Evolutionary conservation across 2,113 vertebrate species (phyloP).

Genomic region (Rissa tridactyla): DNA sequence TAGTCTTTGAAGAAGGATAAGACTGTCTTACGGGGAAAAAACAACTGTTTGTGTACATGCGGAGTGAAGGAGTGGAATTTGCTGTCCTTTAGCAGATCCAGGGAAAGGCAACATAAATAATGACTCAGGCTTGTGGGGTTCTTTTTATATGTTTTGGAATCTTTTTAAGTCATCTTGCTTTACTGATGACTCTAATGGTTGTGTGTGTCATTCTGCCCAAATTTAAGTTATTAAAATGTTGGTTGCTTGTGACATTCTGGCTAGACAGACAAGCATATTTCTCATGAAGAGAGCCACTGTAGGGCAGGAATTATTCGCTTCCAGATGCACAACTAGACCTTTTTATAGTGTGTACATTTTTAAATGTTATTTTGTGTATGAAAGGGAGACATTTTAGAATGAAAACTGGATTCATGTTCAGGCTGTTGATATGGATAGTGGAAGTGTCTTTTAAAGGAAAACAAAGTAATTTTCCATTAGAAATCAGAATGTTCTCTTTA

Average conservation of each 20-base stretch:
- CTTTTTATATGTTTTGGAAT: not conserved
- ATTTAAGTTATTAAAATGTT: not conserved
- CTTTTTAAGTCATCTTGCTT: not conserved
- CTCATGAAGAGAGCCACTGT: not conserved
- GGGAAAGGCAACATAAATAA: not conserved
- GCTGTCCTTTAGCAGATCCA: not conserved
- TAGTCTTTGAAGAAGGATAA: not conserved
- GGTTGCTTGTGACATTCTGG: not conserved
- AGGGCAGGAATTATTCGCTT: not conserved
- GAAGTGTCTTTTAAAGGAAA: not conserved
- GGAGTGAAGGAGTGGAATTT: not conserved
- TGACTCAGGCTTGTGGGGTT: not conserved
- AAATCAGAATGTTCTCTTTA: not conserved
- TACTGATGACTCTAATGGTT: not conserved
- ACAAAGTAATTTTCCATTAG: not conserved
- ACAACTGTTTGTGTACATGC: rapidly evolving
- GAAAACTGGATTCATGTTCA: not conserved
- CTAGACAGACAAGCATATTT: not conserved
- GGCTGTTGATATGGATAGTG: not conserved
- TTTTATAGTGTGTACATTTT: not conserved
- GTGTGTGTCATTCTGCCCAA: not conserved
- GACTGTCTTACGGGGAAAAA: not conserved
- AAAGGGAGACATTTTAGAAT: not conserved
- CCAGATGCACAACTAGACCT: not conserved
- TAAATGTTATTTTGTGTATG: not conserved